Percentiles rank a stretch among this genome's conserved stretches.
Evolutionary conservation across 2,888 invertebrate genomes (phyloP).

Genomic region (Heterodera filipjevi): DNA sequence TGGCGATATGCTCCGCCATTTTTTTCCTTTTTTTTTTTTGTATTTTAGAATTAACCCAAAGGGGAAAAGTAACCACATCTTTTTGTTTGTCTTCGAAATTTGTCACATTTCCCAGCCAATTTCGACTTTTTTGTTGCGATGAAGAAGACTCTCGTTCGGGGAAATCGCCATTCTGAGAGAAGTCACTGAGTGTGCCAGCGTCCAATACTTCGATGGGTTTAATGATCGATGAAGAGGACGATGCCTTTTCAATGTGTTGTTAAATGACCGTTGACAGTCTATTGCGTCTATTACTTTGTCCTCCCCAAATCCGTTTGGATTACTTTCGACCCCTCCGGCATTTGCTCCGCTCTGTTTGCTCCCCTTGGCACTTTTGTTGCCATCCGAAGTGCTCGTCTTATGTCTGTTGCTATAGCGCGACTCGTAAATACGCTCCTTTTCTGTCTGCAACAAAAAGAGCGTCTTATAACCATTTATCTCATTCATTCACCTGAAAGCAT

Average conservation of each 20-base stretch:
- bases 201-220: background rate
- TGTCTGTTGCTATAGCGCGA: slow-evolving; percentile 74
- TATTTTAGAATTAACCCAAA: background rate
- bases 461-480: background rate
- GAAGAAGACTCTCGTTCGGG: slow-evolving; percentile 6
- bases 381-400: slow-evolving; percentile 25
- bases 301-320: background rate
- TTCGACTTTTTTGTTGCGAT: background rate
- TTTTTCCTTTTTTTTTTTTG: background rate
- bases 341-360: background rate
- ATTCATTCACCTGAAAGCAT: slow-evolving; percentile 48
- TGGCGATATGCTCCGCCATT: slow-evolving; percentile 18
- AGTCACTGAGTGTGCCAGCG: background rate
- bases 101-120: background rate
- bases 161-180: background rate
- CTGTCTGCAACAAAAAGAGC: slow-evolving; percentile 48
- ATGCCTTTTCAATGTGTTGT: background rate
- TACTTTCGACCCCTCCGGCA: background rate
- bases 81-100: slow-evolving; percentile 9
- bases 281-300: background rate
- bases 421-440: slow-evolving; percentile 67
- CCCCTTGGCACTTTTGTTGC: slow-evolving; percentile 20
- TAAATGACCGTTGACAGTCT: background rate
- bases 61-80: background rate
- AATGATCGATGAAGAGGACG: background rate